Evolutionary conservation across 2,888 invertebrate genomes (phyloP), one percentile per base, ranked within the genome.

Genomic region (Diplolepis rosae): DNA sequence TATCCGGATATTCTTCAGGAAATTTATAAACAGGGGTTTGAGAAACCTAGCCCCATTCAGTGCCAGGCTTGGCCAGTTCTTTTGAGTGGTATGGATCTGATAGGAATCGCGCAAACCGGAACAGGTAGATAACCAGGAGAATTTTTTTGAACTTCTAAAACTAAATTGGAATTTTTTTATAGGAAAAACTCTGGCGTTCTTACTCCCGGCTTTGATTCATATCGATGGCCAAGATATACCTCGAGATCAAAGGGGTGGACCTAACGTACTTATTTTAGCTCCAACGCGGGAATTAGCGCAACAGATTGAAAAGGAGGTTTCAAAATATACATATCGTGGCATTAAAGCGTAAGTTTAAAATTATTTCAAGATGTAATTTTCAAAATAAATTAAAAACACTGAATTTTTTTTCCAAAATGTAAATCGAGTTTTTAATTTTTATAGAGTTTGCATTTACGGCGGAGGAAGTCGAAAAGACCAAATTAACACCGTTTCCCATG

Each of bases 61-160:
- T 91, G 94, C 72, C 98, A 98, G 89, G 95, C 96, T 0, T 99
- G 98, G 98, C 99, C 99, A 1, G 92, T 98, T 73, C 90, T 98
- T 0, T 89, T 99, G 50, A 93, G 93, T 83, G 99, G 99, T 0
- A 93, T 94, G 84, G 98, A 99, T 89, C 89, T 98, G 86, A 98
- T 99, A 87, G 98, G 98, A 7, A 98, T 99, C 77, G 98, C 98
- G 0, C 98, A 98, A 90, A 97, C 97, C 5, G 96, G 96, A 69
- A 96, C 96, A 18, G 93, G 92, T 87, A 85, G 83, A 39, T 70
- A 69, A 68, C 28, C 28, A 35, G 56, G 48, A n/a, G 13, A n/a
- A n/a, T n/a, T n/a, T 15, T 51, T 65, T 27, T 32, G 32, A 22
- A 24, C 32, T 22, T 32, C n/a, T 5, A 0, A 15, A 61, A 24